Conservation (phyloP, 2,888 invertebrate genomes). For the Drosophila cognata region DNA sequence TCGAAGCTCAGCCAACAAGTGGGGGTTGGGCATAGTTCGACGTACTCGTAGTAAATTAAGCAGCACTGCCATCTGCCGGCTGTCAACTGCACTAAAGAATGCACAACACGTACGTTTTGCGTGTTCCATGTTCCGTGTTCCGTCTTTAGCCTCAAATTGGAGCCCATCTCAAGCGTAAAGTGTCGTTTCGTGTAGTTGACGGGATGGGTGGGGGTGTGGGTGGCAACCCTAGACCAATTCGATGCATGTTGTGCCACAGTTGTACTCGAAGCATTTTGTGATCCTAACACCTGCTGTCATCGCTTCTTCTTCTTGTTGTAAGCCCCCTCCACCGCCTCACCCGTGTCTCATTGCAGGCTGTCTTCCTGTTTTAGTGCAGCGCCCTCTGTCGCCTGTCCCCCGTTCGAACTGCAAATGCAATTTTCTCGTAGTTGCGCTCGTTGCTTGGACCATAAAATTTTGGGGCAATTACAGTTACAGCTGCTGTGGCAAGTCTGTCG, state of each 20-base stretch:
- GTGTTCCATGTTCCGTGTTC: conserved; percentile 58
- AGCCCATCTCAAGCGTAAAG: conserved; percentile 73
- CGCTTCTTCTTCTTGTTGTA: conserved; percentile 56
- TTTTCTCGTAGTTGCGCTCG: conserved; percentile 67
- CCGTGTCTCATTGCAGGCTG: conserved; percentile 19
- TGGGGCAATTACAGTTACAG: conserved; percentile 75
- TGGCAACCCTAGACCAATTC: conserved; percentile 10
- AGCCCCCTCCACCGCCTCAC: conserved; percentile 46
- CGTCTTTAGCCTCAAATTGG: conserved; percentile 56
- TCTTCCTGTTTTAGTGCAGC: conserved; percentile 64
- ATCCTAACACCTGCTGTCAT: conserved; percentile 77
- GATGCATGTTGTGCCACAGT: conserved; percentile 10
- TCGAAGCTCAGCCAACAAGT: conserved; percentile 48
- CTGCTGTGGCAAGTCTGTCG: conserved; percentile 31
- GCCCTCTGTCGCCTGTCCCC: conserved; percentile 60
- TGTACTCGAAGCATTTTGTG: conserved; percentile 69
- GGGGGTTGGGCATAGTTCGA: conserved; percentile 50
- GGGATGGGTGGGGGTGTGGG: neutral
- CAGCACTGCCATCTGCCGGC: conserved; percentile 20
- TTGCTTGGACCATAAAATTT: conserved; percentile 71
- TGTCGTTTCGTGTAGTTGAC: conserved; percentile 70
- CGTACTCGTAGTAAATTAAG: conserved; percentile 48
- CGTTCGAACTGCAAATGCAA: conserved; percentile 67
- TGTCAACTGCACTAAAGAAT: conserved; percentile 41
- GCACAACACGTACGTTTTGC: conserved; percentile 67